Evolutionary conservation across 2,113 vertebrate species (phyloP).

Genomic region (Pelecanus crispus): DNA sequence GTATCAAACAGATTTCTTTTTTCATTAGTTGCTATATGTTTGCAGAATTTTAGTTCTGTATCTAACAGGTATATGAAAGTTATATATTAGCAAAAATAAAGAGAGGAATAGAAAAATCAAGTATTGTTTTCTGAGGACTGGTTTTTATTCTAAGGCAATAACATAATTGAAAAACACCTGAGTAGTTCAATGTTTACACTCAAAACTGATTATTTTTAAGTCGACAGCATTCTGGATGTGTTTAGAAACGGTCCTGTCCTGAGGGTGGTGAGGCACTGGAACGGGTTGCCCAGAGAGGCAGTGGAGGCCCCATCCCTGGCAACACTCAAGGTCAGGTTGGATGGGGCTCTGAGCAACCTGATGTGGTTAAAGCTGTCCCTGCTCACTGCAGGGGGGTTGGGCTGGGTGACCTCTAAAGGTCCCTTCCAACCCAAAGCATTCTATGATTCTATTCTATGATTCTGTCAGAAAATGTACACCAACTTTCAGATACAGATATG

Average conservation of each 20-base stretch:
- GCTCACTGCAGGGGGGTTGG: no score
- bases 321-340: no score
- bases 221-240: not conserved
- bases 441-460: no score
- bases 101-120: not conserved
- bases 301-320: no score
- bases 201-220: not conserved
- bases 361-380: no score
- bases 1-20: not conserved
- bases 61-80: not conserved
- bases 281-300: no score
- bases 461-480: not conserved
- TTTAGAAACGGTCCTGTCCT: not conserved
- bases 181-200: not conserved
- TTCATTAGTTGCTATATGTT: not conserved
- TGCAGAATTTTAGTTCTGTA: not conserved
- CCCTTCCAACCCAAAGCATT: no score
- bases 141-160: not conserved
- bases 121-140: not conserved
- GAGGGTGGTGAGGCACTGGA: no score
- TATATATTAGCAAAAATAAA: not conserved
- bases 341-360: no score
- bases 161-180: not conserved
- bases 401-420: no score
- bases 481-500: not conserved